A percentile compares a stretch with the other conserved stretches of the same genome.
Evolutionary conservation across 2,797 vertebrate species (phyloP).

Genomic region (Ammospiza maritima): DNA sequence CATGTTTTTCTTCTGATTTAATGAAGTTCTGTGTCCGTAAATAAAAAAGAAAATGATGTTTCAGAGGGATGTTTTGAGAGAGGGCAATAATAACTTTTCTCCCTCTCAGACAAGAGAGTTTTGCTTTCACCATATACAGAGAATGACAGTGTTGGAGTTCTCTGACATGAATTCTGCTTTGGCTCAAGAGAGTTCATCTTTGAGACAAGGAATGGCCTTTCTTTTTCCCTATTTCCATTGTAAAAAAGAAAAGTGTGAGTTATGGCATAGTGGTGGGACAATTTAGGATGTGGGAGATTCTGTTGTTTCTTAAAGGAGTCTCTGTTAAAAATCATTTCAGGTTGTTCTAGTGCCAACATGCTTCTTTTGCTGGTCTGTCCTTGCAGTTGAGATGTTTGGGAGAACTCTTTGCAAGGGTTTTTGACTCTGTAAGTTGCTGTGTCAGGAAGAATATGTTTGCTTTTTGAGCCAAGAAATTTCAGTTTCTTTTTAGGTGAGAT

Average conservation of each 20-base stretch:
- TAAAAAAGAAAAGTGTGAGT: background rate
- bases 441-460: background rate
- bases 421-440: background rate
- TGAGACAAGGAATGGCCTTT: background rate
- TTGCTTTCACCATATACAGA: background rate
- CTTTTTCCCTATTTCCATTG: background rate
- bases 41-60: background rate
- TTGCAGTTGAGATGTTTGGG: fast-evolving
- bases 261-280: background rate
- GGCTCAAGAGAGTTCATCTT: background rate
- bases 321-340: background rate
- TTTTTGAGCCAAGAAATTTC: background rate
- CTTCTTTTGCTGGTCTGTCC: background rate
- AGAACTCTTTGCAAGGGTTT: background rate
- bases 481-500: background rate
- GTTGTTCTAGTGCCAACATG: background rate
- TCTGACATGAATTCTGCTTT: background rate
- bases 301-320: background rate
- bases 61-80: background rate
- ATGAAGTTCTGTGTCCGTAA: background rate
- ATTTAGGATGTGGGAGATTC: background rate
- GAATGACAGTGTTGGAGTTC: background rate
- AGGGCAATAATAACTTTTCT: background rate
- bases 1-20: background rate
- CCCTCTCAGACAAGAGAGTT: background rate